Evolutionary conservation across 2,797 vertebrate species (phyloP).

Genomic region (Anguilla marmorata): DNA sequence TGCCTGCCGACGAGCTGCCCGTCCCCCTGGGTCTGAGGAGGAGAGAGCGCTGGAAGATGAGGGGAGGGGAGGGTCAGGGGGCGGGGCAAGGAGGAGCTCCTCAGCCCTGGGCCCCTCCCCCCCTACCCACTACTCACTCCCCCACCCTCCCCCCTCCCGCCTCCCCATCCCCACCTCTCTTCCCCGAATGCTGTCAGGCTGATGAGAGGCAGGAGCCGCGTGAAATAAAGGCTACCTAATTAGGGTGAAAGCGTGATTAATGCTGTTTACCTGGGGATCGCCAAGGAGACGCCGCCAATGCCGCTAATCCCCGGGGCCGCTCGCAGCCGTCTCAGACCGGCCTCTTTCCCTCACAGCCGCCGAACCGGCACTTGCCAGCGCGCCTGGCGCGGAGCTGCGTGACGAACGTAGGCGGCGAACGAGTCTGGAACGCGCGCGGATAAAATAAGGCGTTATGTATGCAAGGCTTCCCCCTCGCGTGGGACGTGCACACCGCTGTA

Average conservation of each 20-base stretch:
- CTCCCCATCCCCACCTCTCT: neutral
- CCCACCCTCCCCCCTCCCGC: neutral
- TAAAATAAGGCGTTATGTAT: neutral
- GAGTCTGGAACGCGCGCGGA: neutral
- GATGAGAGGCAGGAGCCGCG: constrained; percentile 15
- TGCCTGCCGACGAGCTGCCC: constrained; percentile 59
- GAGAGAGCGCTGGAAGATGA: constrained; percentile 8
- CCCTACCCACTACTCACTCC: neutral
- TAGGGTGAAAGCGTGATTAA: constrained; percentile 48
- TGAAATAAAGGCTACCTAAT: constrained; percentile 48
- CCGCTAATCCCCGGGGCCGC: constrained; percentile 58
- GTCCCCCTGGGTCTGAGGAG: constrained; percentile 26
- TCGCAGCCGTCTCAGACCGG: constrained; percentile 58
- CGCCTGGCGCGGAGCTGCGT: neutral
- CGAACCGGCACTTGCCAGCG: constrained; percentile 45
- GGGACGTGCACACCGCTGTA: neutral
- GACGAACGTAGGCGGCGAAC: neutral
- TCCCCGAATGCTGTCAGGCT: neutral
- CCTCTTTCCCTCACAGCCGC: constrained; percentile 58
- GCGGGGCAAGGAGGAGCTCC: neutral
- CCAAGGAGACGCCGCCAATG: constrained; percentile 54
- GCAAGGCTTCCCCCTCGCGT: neutral
- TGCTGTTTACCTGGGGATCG: constrained; percentile 41
- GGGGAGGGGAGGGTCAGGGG: neutral
- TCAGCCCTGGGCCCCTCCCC: constrained; percentile 11